A percentile compares a stretch with the other conserved stretches of the same genome.
phyloP scores from a whole-genome alignment of 2,797 vertebrate genomes.

The Sebastes nivosus region DNA sequence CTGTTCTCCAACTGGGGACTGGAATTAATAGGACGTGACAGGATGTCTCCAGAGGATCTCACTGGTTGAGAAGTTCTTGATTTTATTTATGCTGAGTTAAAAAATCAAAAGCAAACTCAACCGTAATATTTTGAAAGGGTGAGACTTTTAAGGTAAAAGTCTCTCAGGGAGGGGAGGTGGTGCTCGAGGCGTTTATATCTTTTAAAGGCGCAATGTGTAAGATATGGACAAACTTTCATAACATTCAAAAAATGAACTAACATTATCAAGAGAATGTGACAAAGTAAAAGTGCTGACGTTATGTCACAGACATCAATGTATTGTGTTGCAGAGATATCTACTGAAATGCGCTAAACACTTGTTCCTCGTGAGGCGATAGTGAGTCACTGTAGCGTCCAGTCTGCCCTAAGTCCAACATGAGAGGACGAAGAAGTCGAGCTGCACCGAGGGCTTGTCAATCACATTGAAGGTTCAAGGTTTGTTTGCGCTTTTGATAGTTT shows the following conservation, averaged over 20 bases:
- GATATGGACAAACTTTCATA: neutral
- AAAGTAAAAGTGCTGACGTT: neutral
- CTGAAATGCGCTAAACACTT: neutral
- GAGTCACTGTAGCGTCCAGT: neutral
- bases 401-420: neutral
- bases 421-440: neutral
- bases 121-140: conserved; percentile 15
- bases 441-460: neutral
- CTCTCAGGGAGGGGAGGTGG: neutral
- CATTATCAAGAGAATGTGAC: neutral
- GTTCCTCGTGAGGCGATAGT: neutral
- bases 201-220: neutral
- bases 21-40: conserved; percentile 29
- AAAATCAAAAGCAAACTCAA: conserved; percentile 5
- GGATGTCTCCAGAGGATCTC: conserved; percentile 6
- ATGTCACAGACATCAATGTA: neutral
- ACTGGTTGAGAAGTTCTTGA: conserved; percentile 7
- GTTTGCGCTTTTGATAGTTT: neutral
- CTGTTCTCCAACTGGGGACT: neutral
- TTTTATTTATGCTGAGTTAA: conserved; percentile 4
- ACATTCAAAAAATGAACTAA: neutral
- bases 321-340: neutral
- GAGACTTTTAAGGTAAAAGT: conserved; percentile 3
- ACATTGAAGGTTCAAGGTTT: neutral
- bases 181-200: neutral